A percentile compares a stretch with the other conserved stretches of the same genome.
Evolutionary conservation across 1,140 invertebrate species (phyloP).

Genomic region (Idris sp.): DNA sequence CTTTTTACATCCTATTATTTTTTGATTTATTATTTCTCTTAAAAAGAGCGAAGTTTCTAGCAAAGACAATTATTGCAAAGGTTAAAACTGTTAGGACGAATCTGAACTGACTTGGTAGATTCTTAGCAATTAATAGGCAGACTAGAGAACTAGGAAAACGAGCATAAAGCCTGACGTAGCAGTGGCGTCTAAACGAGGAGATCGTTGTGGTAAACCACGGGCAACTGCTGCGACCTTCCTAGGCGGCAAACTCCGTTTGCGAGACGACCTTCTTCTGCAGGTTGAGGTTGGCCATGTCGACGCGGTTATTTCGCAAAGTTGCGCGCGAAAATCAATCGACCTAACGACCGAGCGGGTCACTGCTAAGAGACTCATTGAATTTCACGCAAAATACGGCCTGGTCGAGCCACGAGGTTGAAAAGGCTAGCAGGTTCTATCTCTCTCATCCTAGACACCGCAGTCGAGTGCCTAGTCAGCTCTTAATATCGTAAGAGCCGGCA

Average conservation of each 20-base stretch:
- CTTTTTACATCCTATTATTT: too few species aligned
- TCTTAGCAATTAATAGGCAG: constrained; percentile 58
- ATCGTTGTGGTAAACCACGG: constrained; percentile 75
- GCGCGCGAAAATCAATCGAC: constrained; percentile 76
- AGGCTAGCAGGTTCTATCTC: constrained; percentile 19
- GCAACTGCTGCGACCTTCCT: constrained; percentile 74
- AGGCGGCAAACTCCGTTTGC: constrained; percentile 65
- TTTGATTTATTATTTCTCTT: too few species aligned
- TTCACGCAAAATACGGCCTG: constrained; percentile 49
- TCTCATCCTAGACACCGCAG: constrained; percentile 4
- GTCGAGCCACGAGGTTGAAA: constrained; percentile 36
- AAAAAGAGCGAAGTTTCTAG: background rate
- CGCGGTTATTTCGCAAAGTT: constrained; percentile 64
- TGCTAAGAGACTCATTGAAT: constrained; percentile 58
- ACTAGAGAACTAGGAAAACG: constrained; percentile 21
- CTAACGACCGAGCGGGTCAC: constrained; percentile 68
- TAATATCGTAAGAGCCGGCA: constrained; percentile 75
- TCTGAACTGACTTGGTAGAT: constrained; percentile 34
- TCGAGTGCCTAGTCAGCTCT: constrained; percentile 76
- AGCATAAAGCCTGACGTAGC: constrained; percentile 53
- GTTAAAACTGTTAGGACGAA: constrained; percentile 30
- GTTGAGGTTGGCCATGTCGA: constrained; percentile 54
- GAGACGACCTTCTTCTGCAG: constrained; percentile 55
- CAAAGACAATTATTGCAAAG: constrained; percentile 28
- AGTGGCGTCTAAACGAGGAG: constrained; percentile 65